Percentiles rank a stretch among this genome's conserved stretches.
Evolutionary conservation across 2,797 vertebrate genomes (phyloP).

Genomic region (Anolis apletophallus): DNA sequence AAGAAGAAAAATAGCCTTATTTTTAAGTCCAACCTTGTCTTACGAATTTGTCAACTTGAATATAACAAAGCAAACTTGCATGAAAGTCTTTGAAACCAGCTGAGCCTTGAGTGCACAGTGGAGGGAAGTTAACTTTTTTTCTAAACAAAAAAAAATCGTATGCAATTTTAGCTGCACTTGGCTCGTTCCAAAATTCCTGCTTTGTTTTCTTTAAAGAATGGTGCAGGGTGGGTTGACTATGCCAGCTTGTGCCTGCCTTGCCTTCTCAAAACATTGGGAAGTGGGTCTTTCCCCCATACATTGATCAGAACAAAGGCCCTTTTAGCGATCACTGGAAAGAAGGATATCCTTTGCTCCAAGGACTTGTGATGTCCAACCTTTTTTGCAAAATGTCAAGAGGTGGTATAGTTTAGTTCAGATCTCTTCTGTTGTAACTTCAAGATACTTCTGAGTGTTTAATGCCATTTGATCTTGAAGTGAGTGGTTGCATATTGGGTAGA

Average conservation of each 20-base stretch:
- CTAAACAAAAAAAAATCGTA: neutral
- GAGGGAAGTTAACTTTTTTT: constrained; percentile 21
- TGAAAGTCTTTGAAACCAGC: constrained; percentile 40
- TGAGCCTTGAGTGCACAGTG: constrained; percentile 14
- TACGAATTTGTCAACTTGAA: constrained; percentile 63
- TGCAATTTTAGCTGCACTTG: neutral
- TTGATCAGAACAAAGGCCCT: constrained; percentile 13
- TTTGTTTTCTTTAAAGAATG: constrained; percentile 22
- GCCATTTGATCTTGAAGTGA: neutral
- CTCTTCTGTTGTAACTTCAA: neutral
- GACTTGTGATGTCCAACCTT: neutral
- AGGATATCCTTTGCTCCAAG: neutral
- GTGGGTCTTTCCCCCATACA: neutral
- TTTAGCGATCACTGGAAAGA: constrained; percentile 5
- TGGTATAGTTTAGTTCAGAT: neutral
- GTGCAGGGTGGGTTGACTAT: constrained; percentile 14
- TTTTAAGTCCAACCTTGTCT: constrained; percentile 55
- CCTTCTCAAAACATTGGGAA: constrained; percentile 24
- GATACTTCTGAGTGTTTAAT: neutral
- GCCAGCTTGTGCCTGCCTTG: constrained; percentile 36
- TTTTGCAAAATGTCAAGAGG: neutral
- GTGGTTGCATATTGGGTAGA: constrained; percentile 6
- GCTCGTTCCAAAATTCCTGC: constrained; percentile 13
- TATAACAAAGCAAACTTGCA: constrained; percentile 63
- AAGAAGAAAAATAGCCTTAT: constrained; percentile 69